A percentile compares a stretch with the other conserved stretches of the same genome.
These are phyloP conservation scores for Drosophila multiciliata DNA, from an alignment of 2,888 invertebrate species.

Conservation along the genomic window DNA sequence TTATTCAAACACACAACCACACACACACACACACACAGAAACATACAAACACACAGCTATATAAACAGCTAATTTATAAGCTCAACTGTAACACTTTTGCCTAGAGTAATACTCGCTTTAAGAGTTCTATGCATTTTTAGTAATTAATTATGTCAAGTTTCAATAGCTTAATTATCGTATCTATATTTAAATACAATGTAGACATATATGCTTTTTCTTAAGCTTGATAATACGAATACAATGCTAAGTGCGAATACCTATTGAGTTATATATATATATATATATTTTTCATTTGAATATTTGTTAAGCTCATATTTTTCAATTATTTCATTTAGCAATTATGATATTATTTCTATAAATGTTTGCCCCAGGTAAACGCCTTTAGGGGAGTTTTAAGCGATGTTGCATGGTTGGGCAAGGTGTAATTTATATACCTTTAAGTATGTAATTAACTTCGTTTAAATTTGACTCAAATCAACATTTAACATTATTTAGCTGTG, in stretches of 20 bases:
- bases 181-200: conserved; percentile 23
- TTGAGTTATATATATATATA: conserved; percentile 1
- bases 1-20: conserved; percentile 35
- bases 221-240: conserved; percentile 38
- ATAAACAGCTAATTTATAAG: conserved; percentile 48
- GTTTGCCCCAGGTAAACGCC: conserved; percentile 11
- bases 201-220: conserved; percentile 32
- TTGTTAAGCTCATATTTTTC: neutral
- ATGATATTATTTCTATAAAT: neutral
- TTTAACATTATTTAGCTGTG: neutral
- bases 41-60: conserved; percentile 18
- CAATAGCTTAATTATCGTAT: conserved; percentile 12
- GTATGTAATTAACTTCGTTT: neutral
- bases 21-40: conserved; percentile 41
- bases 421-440: neutral
- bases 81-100: conserved; percentile 48
- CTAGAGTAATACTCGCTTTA: conserved; percentile 53
- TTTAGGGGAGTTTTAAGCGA: conserved; percentile 2
- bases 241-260: conserved; percentile 28
- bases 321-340: conserved; percentile 3
- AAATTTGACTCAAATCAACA: neutral
- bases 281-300: conserved; percentile 13
- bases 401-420: conserved; percentile 38
- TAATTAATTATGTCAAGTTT: conserved; percentile 25
- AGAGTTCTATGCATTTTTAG: conserved; percentile 64